These are phyloP conservation scores for Gadus macrocephalus DNA, from an alignment of 2,113 vertebrate species.

Conservation along the genomic window DNA sequence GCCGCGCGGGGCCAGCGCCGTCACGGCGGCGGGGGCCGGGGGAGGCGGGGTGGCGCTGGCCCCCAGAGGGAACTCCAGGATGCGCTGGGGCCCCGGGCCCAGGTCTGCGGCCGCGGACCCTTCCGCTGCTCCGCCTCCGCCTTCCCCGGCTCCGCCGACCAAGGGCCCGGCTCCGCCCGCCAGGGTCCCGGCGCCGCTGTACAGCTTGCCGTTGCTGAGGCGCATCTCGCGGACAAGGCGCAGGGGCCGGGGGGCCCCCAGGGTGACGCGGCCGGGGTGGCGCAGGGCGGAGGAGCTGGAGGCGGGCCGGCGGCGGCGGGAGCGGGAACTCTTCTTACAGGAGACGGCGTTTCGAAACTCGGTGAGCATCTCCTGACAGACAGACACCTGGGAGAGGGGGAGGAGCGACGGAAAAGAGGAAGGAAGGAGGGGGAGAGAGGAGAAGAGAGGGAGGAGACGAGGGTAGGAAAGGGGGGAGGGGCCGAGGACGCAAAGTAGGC, in stretches of 20 bases:
- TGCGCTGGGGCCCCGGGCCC: slow-evolving; percentile 80
- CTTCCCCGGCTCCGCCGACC: slow-evolving; percentile 33
- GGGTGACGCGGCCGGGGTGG: slow-evolving; percentile 63
- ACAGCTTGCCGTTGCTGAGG: slow-evolving; percentile 89
- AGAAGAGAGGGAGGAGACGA: slow-evolving; percentile 28
- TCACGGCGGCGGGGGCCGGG: slow-evolving; percentile 57
- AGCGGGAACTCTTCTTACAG: slow-evolving; percentile 86
- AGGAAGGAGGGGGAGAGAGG: slow-evolving; percentile 20
- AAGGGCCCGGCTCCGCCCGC: slow-evolving; percentile 61
- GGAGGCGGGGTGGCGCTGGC: slow-evolving; percentile 66
- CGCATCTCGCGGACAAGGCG: slow-evolving; percentile 85
- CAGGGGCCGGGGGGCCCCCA: slow-evolving; percentile 72
- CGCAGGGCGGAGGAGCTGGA: slow-evolving; percentile 67
- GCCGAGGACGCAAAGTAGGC: slow-evolving; percentile 52
- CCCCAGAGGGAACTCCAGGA: slow-evolving; percentile 80
- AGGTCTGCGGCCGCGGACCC: slow-evolving; percentile 55
- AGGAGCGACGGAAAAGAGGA: slow-evolving; percentile 28
- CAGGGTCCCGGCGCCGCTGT: slow-evolving; percentile 74
- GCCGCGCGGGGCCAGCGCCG: slow-evolving; percentile 52
- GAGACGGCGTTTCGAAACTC: slow-evolving; percentile 88
- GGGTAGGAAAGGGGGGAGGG: background rate
- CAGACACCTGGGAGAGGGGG: slow-evolving; percentile 76
- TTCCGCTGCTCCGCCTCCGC: slow-evolving; percentile 33
- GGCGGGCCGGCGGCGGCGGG: slow-evolving; percentile 80
- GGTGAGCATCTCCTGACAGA: slow-evolving; percentile 92